Base-by-base conservation (phyloP, 1,140 invertebrate genomes). In the Meloidogyne hapla region DNA sequence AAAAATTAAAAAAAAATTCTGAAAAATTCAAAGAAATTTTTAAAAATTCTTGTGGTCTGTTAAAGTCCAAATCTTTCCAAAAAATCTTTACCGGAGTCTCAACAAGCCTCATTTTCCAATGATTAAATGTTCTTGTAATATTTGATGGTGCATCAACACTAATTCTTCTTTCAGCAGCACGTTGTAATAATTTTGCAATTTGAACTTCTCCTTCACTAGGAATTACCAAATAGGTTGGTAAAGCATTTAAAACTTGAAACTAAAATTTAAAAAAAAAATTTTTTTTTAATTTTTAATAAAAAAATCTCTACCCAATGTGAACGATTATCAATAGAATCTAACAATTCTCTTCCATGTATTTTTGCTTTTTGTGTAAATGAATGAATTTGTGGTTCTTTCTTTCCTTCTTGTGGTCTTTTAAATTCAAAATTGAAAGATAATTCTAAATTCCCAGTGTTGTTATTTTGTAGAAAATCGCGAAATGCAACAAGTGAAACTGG, bases 191-290 rank as follows among this genome's bases (percentile, higher is more conserved):
- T 18, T 48, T 65, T 9, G 82, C 81, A 13, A 68, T 25, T 75
- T 75, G 66, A 6, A 87, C 74, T 75, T 87, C 77, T 28, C 84
- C 84, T 74, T 87, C 79, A 70, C 85, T 86, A 18, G 84, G 84
- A 13, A 86, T 79, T 23, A 73, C 69, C 6, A 84, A 61, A 68
- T 72, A 84, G 21, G 75, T 70, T 2, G 83, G 83, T 4, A 84
- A 40, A 28, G 77, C 74, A 26, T 61, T n/a, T 15, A 48, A 26
- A 26, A 84, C 66, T 23, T 38, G n/a, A 25, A 81, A 25, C 81
- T 81, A 8, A 76, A 42, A 48, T 26, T 40, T 48, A 15, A 21
- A 18, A 69, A 13, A 70, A n/a, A 74, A 33, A 75, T 25, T 33
- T 23, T 23, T 23, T n/a, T n/a, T 74, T 1, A 62, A 62, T 62